phyloP scores from a whole-genome alignment of 2,113 vertebrate species.

The Albula glossodonta region DNA sequence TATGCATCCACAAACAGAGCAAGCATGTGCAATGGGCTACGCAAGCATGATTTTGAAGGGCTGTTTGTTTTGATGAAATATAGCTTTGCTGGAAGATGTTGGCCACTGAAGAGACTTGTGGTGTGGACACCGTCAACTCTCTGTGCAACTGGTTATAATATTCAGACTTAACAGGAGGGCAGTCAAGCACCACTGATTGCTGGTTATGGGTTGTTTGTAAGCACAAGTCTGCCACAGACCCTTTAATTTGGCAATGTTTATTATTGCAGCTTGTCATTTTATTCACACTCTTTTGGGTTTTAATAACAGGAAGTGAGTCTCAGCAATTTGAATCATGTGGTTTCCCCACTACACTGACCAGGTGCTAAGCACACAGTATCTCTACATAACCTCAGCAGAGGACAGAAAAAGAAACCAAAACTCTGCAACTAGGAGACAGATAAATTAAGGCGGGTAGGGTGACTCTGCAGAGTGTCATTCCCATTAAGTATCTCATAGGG shows the following conservation, averaged over 20 bases:
- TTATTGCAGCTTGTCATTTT: constrained; percentile 15
- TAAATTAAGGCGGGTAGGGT: background rate
- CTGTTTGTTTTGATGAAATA: background rate
- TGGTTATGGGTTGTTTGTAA: constrained; percentile 1
- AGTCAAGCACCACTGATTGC: background rate
- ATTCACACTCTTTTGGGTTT: background rate
- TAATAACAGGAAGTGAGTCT: constrained; percentile 5
- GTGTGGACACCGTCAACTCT: background rate
- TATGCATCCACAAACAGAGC: background rate
- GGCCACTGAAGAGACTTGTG: background rate
- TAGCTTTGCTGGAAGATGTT: background rate
- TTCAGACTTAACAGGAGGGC: background rate
- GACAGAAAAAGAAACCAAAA: background rate
- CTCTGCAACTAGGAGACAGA: background rate
- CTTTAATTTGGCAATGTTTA: constrained; percentile 10
- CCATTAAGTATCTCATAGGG: background rate
- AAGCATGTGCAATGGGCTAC: background rate
- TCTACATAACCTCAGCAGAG: background rate
- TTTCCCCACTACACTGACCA: background rate
- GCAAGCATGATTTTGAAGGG: background rate
- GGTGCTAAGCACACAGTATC: background rate
- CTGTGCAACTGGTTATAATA: background rate
- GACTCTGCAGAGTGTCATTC: background rate
- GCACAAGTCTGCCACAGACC: background rate
- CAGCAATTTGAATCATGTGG: background rate